Evolutionary conservation across 2,113 vertebrate genomes (phyloP).

Genomic region (Morone chrysops): DNA sequence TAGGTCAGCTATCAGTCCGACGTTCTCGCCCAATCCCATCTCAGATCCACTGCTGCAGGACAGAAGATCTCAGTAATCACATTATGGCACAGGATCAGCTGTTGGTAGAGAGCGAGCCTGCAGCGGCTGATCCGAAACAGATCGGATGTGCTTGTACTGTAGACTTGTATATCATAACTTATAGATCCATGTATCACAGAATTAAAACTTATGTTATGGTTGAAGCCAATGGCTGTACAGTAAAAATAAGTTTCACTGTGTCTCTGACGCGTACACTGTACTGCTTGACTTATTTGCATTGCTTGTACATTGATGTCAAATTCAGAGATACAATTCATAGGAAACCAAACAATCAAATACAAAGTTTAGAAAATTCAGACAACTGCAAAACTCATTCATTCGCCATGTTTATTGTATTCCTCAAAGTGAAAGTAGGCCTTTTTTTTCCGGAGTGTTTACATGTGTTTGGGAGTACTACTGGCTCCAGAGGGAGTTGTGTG

Average conservation of each 20-base stretch:
- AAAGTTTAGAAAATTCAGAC: not conserved
- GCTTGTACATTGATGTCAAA: not conserved
- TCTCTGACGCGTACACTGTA: no score
- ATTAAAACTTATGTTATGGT: not conserved
- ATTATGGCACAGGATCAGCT: constrained; percentile 20
- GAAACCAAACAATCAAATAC: not conserved
- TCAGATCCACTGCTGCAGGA: not conserved
- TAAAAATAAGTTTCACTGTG: not conserved
- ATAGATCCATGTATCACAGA: not conserved
- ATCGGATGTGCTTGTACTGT: not conserved
- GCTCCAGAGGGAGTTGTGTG: not conserved
- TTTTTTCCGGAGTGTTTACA: no score
- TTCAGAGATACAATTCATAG: not conserved
- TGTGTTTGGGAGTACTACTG: not conserved
- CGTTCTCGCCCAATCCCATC: not conserved
- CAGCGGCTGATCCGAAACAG: not conserved
- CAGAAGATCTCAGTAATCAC: constrained; percentile 5
- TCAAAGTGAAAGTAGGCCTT: not conserved
- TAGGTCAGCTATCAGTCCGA: constrained; percentile 1
- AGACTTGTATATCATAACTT: not conserved
- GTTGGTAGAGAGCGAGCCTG: not conserved
- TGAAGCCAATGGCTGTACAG: not conserved
- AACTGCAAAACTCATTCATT: not conserved
- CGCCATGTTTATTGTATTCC: not conserved
- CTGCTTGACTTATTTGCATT: not conserved